Base-by-base conservation (phyloP, 2,888 invertebrate genomes). In the Odontothrips loti region DNA sequence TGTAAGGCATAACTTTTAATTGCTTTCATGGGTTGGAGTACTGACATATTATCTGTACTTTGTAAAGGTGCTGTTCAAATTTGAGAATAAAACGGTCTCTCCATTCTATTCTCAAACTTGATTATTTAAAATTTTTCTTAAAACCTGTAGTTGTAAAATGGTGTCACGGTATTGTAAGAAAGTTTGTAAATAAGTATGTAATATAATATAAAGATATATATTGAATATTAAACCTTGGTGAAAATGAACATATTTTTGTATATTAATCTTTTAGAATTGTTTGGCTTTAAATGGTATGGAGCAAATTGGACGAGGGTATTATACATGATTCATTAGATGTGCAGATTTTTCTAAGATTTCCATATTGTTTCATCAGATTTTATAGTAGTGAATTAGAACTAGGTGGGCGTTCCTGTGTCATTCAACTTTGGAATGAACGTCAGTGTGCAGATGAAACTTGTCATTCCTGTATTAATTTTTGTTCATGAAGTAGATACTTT, bases 151-250 rank as follows among this genome's bases (percentile, higher is more conserved):
- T 75, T 27, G 58, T 58, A 15, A 43, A 43, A 58, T 75, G 23
- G 27, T 75, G 8, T 75, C 23, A 23, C 27, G 68, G 68, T 75
- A 9, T 27, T 27, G 68, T 75, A 75, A 23, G 68, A 75, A 75
- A 75, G 68, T 27, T 27, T 75, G 68, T 75, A 75, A 23, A 75
- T 75, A 75, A 75, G 68, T 27, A 27, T 75, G 68, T 75, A 75
- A 27, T 12, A 75, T 75, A 75, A 27, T 23, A 43, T 43, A 43
- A 43, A 75, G 23, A 75, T 75, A 27, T 75, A 75, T 75, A 27
- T 75, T 75, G 27, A 75, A 27, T 75, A 75, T 27, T 75, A 27
- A 27, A 27, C 12, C 11, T 75, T 27, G 68, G 9, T 75, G 68
- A 20, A 20, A 15, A 27, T 27, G 27, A 75, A 23, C 23, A 23